These are phyloP conservation scores for Dorcus parallelipipedus DNA, from an alignment of 2,888 invertebrate genomes.

Conservation along the genomic window DNA sequence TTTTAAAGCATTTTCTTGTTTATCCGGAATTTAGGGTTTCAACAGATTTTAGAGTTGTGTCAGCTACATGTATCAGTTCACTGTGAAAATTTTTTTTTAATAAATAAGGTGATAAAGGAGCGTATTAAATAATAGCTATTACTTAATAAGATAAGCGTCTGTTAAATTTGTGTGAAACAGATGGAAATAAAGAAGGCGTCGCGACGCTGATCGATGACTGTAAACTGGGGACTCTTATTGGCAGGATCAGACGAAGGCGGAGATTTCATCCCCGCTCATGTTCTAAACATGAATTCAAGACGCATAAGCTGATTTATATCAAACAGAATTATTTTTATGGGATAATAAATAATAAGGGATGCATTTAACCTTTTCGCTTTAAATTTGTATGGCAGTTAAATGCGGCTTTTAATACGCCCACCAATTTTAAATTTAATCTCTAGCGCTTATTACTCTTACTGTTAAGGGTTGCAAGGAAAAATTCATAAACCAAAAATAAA, in stretches of 20 bases:
- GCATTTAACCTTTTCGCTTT: not conserved
- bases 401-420: too few relatives aligned
- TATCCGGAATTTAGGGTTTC: too few relatives aligned
- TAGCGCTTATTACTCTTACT: too few relatives aligned
- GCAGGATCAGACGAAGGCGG: constrained; percentile 6
- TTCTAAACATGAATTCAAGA: not conserved
- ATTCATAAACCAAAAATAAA: too few relatives aligned
- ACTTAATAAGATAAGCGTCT: not conserved
- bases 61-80: not conserved
- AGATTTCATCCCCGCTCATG: constrained; percentile 9
- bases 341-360: not conserved
- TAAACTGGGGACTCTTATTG: constrained; percentile 23
- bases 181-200: constrained; percentile 18
- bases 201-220: constrained; percentile 28
- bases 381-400: too few relatives aligned
- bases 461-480: too few relatives aligned
- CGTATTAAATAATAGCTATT: too few relatives aligned
- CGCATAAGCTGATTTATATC: not conserved
- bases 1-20: too few relatives aligned
- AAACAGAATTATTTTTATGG: not conserved
- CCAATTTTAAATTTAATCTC: too few relatives aligned
- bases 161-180: not conserved
- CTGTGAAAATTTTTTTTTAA: too few relatives aligned
- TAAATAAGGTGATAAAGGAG: too few relatives aligned
- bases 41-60: too few relatives aligned